phyloP scores from a whole-genome alignment of 2,797 vertebrate species.

The Galagoides demidoff region DNA sequence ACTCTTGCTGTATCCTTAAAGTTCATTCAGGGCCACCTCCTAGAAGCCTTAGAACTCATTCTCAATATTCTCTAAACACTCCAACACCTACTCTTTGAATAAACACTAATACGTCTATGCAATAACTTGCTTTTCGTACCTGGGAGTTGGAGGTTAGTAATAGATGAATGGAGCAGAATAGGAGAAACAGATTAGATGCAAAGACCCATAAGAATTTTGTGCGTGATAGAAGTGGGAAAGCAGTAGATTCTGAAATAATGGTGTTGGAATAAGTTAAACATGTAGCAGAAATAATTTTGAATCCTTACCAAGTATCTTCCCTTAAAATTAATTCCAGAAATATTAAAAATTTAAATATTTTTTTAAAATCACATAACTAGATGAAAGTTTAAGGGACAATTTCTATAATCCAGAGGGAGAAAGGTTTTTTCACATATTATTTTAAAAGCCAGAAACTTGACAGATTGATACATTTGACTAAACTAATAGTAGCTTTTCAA shows the following conservation, averaged over 20 bases:
- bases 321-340: not conserved
- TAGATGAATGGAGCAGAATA: not conserved
- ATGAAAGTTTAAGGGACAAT: not conserved
- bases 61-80: not conserved
- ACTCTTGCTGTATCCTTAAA: not conserved
- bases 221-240: not conserved
- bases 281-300: not conserved
- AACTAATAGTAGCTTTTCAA: not conserved
- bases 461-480: not conserved
- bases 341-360: not conserved
- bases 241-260: not conserved
- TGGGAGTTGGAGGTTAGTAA: not conserved
- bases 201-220: not conserved
- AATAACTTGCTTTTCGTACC: not conserved
- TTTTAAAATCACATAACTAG: constrained; percentile 14
- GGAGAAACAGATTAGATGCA: not conserved
- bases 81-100: not conserved
- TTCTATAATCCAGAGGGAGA: not conserved
- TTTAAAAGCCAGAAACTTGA: constrained; percentile 13
- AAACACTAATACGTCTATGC: not conserved
- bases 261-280: not conserved
- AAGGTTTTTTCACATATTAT: constrained; percentile 4
- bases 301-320: not conserved
- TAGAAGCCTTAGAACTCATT: not conserved
- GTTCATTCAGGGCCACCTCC: not conserved